Percentiles rank a stretch among this genome's conserved stretches.
Evolutionary conservation across 2,797 vertebrate species (phyloP).

Genomic region (Malurus splendens): DNA sequence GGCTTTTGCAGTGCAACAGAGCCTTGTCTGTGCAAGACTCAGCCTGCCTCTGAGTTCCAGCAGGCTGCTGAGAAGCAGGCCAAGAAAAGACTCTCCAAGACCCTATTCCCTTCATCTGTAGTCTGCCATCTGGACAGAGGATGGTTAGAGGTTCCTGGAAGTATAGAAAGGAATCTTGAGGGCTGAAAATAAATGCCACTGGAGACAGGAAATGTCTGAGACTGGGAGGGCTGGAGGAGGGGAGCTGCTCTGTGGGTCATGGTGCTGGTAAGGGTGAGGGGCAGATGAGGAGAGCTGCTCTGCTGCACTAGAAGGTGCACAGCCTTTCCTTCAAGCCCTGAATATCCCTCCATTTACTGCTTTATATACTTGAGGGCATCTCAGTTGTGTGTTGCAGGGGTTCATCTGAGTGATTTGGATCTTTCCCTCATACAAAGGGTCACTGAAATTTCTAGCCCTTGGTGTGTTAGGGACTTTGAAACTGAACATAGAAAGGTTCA

Average conservation of each 20-base stretch:
- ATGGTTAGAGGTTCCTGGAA: constrained; percentile 60
- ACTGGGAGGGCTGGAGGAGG: constrained; percentile 16
- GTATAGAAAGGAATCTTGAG: constrained; percentile 59
- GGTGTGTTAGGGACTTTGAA: neutral
- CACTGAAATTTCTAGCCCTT: neutral
- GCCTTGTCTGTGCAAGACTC: constrained; percentile 55
- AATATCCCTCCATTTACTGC: neutral
- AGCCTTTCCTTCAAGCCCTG: neutral
- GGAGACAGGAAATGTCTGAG: constrained; percentile 60
- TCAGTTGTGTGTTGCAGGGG: neutral
- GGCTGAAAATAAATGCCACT: constrained; percentile 58
- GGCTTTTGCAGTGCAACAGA: constrained; percentile 46
- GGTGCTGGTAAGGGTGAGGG: neutral
- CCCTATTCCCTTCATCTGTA: constrained; percentile 34
- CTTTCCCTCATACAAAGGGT: neutral
- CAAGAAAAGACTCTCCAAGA: constrained; percentile 57
- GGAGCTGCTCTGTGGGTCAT: constrained; percentile 13
- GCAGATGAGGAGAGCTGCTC: constrained; percentile 1
- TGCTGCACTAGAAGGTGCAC: neutral
- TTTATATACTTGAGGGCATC: neutral
- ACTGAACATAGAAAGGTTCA: neutral
- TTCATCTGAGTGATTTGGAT: neutral
- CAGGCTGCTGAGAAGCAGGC: constrained; percentile 37
- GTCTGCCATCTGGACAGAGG: constrained; percentile 58
- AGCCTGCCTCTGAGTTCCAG: constrained; percentile 41